A percentile compares a stretch with the other conserved stretches of the same genome.
Conservation (phyloP, 2,888 invertebrate species). For the Andrena chrysosceles region DNA sequence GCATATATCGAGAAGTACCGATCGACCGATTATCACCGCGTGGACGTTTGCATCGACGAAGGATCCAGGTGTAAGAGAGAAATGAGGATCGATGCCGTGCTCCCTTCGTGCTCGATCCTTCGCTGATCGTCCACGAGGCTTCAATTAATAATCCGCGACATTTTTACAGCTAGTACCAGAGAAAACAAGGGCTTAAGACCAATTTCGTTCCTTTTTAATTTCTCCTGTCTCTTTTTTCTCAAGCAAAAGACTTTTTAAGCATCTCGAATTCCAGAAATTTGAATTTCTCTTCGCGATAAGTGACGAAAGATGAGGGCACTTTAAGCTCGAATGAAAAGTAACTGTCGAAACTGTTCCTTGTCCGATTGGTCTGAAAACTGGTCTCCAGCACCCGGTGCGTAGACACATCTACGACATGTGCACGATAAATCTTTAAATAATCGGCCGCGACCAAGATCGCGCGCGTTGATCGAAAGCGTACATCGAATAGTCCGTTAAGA, state of each 20-base stretch:
- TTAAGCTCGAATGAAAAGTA: neutral
- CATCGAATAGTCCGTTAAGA: slow-evolving; percentile 36
- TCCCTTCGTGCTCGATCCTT: slow-evolving; percentile 7
- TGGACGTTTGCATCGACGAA: slow-evolving; percentile 3
- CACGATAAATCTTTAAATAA: slow-evolving; percentile 72
- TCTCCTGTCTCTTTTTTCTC: neutral
- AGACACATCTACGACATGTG: slow-evolving; percentile 75
- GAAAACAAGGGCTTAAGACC: slow-evolving; percentile 57
- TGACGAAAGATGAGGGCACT: neutral
- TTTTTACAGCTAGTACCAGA: slow-evolving; percentile 67
- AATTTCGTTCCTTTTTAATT: slow-evolving; percentile 44
- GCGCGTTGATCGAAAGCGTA: slow-evolving; percentile 59
- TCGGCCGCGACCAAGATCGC: slow-evolving; percentile 55
- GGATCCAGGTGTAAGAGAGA: slow-evolving; percentile 7
- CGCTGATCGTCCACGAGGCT: slow-evolving; percentile 19
- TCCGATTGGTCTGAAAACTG: slow-evolving; percentile 47
- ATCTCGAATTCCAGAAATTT: neutral
- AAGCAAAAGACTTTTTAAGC: neutral
- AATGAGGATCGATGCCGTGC: neutral
- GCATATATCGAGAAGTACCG: slow-evolving; percentile 59
- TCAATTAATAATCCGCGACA: slow-evolving; percentile 50
- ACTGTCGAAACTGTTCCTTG: neutral
- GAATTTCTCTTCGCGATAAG: neutral
- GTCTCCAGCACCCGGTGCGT: slow-evolving; percentile 62
- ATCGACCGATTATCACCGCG: slow-evolving; percentile 30